Percentiles rank a stretch among this genome's conserved stretches.
Conservation (phyloP, 2,113 vertebrate species). For the Rattus rattus region DNA sequence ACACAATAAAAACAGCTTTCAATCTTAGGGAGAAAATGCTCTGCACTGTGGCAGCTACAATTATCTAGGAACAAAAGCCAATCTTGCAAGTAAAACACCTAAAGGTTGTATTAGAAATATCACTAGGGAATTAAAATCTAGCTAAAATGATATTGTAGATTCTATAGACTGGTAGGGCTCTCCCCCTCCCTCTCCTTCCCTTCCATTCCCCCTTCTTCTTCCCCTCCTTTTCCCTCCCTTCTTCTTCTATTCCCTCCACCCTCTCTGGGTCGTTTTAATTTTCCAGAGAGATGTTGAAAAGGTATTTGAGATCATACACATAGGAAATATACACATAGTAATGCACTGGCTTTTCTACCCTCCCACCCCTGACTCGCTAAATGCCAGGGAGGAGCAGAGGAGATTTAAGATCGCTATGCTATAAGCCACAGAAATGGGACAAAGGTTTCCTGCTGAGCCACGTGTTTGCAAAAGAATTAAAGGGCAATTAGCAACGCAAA, state of each 20-base stretch:
- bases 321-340: no score
- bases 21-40: conserved; percentile 19
- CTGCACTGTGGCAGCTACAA: conserved; percentile 21
- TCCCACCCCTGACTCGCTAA: neutral
- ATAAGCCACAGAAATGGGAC: neutral
- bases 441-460: conserved; percentile 55
- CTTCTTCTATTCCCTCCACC: neutral
- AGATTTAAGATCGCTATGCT: conserved; percentile 41
- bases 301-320: neutral
- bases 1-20: conserved; percentile 40
- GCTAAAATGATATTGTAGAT: neutral
- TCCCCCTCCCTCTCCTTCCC: neutral
- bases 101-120: conserved; percentile 40
- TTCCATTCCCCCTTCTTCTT: neutral
- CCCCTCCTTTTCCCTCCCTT: no score
- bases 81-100: conserved; percentile 47
- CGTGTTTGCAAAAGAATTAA: conserved; percentile 55
- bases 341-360: neutral
- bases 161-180: neutral
- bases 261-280: conserved; percentile 6
- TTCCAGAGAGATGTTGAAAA: conserved; percentile 54
- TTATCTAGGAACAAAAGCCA: conserved; percentile 48
- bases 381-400: neutral
- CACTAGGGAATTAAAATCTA: neutral
- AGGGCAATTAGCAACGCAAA: conserved; percentile 63